Conservation (phyloP, 2,888 invertebrate genomes). For the Drosophila stalkeri region DNA sequence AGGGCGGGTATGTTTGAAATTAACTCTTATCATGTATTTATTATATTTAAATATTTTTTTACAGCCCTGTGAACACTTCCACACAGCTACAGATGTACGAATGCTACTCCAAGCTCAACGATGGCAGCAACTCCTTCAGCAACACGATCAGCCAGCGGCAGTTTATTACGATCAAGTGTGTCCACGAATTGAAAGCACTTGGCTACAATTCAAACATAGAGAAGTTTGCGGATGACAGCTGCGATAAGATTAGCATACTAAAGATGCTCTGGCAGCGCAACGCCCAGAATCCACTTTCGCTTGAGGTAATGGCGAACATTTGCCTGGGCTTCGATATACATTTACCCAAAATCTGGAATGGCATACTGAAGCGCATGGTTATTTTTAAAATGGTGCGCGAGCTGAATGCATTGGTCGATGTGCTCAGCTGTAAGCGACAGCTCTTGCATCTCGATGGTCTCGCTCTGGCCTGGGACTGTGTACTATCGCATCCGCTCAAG, state of each 20-base stretch:
- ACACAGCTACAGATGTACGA: conserved; percentile 84
- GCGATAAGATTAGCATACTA: conserved; percentile 84
- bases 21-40: not conserved
- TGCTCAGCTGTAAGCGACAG: conserved; percentile 80
- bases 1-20: conserved; percentile 78
- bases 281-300: conserved; percentile 79
- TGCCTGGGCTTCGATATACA: conserved; percentile 84
- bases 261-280: conserved; percentile 84
- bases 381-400: conserved; percentile 83
- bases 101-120: conserved; percentile 84
- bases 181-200: conserved; percentile 83
- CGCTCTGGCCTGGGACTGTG: conserved; percentile 83
- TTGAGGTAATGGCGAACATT: conserved; percentile 84
- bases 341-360: conserved; percentile 84
- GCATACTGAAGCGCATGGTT: conserved; percentile 84
- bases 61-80: conserved; percentile 77
- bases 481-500: conserved; percentile 82
- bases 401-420: conserved; percentile 83
- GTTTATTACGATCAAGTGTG: conserved; percentile 84
- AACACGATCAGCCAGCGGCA: conserved; percentile 81
- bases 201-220: conserved; percentile 84
- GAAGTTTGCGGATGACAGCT: conserved; percentile 83
- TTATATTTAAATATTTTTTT: not conserved
- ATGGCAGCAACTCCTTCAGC: conserved; percentile 79
- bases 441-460: conserved; percentile 82